Percentiles rank a stretch among this genome's conserved stretches.
These are phyloP conservation scores for Leucozona laternaria DNA, from an alignment of 2,888 invertebrate species.

Conservation along the genomic window DNA sequence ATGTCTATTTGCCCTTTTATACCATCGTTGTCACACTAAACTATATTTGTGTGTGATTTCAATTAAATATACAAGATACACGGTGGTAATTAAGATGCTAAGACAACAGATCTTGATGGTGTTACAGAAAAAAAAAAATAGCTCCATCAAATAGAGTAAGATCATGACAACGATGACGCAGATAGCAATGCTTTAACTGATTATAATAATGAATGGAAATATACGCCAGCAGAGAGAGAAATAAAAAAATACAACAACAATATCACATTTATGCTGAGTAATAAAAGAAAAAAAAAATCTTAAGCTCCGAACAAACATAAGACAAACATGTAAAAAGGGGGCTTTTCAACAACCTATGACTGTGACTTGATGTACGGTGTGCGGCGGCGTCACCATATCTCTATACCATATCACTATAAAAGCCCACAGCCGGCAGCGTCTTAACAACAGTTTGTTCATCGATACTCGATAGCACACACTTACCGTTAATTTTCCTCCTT, in stretches of 20 bases:
- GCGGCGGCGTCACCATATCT: neutral
- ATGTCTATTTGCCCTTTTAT: constrained; percentile 22
- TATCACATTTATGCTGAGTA: constrained; percentile 41
- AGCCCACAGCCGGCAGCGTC: constrained; percentile 68
- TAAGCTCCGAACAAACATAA: constrained; percentile 41
- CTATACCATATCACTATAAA: constrained; percentile 65
- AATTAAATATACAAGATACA: neutral
- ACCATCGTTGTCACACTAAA: constrained; percentile 45
- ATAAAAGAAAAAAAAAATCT: constrained; percentile 24
- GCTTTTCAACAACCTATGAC: constrained; percentile 54
- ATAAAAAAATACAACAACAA: constrained; percentile 14
- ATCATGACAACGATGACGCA: constrained; percentile 42
- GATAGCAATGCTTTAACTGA: constrained; percentile 31
- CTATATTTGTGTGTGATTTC: constrained; percentile 49
- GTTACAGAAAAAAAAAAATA: constrained; percentile 10
- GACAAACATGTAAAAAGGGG: constrained; percentile 50
- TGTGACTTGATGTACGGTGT: constrained; percentile 22
- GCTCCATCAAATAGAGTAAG: constrained; percentile 57
- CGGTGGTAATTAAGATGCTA: constrained; percentile 27
- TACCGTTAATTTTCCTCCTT: constrained; percentile 50
- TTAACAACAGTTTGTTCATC: constrained; percentile 73
- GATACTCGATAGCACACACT: constrained; percentile 60
- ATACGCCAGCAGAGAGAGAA: constrained; percentile 49
- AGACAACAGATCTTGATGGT: constrained; percentile 27
- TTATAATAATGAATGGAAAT: constrained; percentile 70